Conservation (phyloP, 2,888 invertebrate genomes). For the Hemaris fuciformis region DNA sequence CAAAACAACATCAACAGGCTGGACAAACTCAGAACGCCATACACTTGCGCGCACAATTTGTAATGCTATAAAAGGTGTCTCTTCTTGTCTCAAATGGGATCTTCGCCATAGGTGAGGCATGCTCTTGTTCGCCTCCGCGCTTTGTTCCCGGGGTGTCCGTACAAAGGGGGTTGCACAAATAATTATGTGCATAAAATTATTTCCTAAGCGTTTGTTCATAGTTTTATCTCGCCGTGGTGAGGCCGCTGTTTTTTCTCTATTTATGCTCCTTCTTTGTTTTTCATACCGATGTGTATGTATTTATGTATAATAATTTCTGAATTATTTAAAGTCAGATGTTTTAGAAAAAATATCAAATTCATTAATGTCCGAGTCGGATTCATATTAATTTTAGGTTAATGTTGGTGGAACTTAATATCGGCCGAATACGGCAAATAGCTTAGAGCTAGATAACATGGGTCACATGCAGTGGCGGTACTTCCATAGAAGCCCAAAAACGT, state of each 20-base stretch:
- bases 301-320: not conserved
- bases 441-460: too few species aligned
- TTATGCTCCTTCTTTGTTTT: conserved; percentile 4
- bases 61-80: too few species aligned
- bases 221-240: conserved; percentile 15
- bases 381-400: too few species aligned
- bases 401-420: too few species aligned
- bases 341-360: not conserved
- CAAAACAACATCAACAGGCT: too few species aligned
- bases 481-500: too few species aligned
- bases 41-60: too few species aligned
- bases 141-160: conserved; percentile 63
- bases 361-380: too few species aligned
- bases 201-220: conserved; percentile 61
- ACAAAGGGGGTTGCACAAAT: conserved; percentile 74
- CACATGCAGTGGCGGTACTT: too few species aligned
- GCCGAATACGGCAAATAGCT: too few species aligned
- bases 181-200: conserved; percentile 81
- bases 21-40: too few species aligned
- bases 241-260: not conserved
- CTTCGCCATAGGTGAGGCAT: conserved; percentile 34
- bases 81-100: conserved; percentile 37
- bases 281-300: not conserved
- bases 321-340: not conserved
- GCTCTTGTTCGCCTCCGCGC: conserved; percentile 40